Percentiles rank a stretch among this genome's conserved stretches.
These are phyloP conservation scores for Limnothrissa miodon DNA, from an alignment of 2,113 vertebrate species.

Conservation along the genomic window DNA sequence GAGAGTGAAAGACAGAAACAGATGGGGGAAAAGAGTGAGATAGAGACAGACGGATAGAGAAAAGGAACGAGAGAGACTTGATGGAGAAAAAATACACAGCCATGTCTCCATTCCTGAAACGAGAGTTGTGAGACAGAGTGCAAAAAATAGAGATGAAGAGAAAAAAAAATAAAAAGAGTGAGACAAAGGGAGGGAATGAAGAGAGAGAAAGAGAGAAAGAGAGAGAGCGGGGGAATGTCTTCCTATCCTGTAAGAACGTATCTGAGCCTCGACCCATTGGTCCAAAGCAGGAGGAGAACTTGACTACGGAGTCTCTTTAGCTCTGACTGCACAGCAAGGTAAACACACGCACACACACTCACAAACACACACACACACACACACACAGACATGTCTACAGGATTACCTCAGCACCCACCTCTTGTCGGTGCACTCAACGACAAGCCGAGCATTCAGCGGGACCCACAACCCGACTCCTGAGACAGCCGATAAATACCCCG, in stretches of 20 bases:
- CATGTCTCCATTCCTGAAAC: too few species aligned
- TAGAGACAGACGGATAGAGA: neutral
- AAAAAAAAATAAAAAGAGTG: neutral
- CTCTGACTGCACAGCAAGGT: neutral
- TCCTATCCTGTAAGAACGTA: neutral
- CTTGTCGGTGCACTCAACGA: neutral
- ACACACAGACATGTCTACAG: neutral
- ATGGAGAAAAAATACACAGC: too few species aligned
- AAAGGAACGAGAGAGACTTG: too few species aligned
- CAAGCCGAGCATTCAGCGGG: neutral
- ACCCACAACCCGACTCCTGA: neutral
- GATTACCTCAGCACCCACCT: neutral
- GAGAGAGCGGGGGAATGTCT: neutral
- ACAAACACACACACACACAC: neutral
- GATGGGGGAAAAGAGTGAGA: neutral
- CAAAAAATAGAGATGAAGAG: slow-evolving; percentile 20
- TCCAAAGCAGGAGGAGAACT: slow-evolving; percentile 17
- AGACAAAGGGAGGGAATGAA: neutral
- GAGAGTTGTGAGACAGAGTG: neutral
- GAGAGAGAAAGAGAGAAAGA: neutral
- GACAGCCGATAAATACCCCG: neutral
- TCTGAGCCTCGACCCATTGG: neutral
- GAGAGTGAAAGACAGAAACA: too few species aligned
- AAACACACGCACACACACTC: slow-evolving; percentile 2
- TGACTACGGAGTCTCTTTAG: neutral